Evolutionary conservation across 1,140 invertebrate genomes (phyloP).

Genomic region (Megalonaias nervosa): DNA sequence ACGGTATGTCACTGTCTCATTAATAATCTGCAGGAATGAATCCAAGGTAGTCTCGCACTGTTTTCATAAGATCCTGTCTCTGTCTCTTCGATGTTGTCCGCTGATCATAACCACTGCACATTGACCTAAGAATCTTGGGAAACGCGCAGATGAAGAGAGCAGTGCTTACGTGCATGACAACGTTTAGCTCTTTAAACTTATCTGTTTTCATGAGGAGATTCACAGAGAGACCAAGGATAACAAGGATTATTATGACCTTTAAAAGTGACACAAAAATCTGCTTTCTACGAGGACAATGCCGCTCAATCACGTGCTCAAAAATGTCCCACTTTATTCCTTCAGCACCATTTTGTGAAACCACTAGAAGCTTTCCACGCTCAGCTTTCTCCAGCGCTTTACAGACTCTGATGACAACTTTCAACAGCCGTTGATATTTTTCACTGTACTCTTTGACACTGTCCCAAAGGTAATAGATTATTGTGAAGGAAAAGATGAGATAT

Average conservation of each 20-base stretch:
- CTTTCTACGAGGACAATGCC: conserved; percentile 12
- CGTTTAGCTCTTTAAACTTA: conserved; percentile 16
- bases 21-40: not conserved
- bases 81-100: conserved; percentile 1
- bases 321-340: conserved; percentile 2
- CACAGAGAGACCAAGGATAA: conserved; percentile 8
- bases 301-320: conserved; percentile 27
- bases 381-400: conserved; percentile 5
- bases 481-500: conserved; percentile 18
- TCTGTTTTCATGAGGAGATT: conserved; percentile 18
- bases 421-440: not conserved
- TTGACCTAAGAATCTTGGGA: conserved; percentile 14
- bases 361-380: not conserved
- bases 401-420: conserved; percentile 5
- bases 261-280: conserved; percentile 13
- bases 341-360: not conserved
- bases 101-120: not conserved
- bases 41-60: conserved; percentile 3
- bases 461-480: conserved; percentile 22
- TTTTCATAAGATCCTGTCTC: not conserved
- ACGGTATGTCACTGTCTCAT: too few relatives aligned
- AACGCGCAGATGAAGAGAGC: conserved; percentile 25
- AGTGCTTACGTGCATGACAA: conserved; percentile 20
- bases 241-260: conserved; percentile 8
- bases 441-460: conserved; percentile 11